These are phyloP conservation scores for Callaeas wilsoni DNA, from an alignment of 2,113 vertebrate genomes.

Conservation along the genomic window DNA sequence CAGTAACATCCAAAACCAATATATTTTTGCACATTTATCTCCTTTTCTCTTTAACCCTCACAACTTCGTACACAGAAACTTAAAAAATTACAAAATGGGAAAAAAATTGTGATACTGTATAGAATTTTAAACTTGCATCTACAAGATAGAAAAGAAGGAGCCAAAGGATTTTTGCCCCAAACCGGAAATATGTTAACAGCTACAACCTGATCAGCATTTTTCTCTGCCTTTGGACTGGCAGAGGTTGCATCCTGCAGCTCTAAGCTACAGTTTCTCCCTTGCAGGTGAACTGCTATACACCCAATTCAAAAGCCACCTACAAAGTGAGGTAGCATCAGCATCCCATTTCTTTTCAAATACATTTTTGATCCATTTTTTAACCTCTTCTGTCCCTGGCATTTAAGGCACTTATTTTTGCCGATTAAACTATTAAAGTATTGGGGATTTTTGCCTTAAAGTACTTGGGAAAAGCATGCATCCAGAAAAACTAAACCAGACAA, in stretches of 20 bases:
- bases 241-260: not conserved
- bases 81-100: not conserved
- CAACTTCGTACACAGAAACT: not conserved
- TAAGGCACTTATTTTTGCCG: not conserved
- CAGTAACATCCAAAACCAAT: not conserved
- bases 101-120: not conserved
- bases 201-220: not conserved
- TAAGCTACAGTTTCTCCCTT: not conserved
- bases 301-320: not conserved
- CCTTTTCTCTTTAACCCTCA: not conserved
- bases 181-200: not conserved
- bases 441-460: not conserved
- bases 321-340: not conserved
- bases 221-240: not conserved
- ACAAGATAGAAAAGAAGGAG: not conserved
- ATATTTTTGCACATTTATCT: not conserved
- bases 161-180: not conserved
- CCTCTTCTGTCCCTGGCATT: not conserved
- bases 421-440: not conserved
- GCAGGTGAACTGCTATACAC: not conserved
- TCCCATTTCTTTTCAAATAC: not conserved
- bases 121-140: not conserved
- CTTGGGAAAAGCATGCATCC: not conserved
- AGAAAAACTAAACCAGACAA: not conserved
- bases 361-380: not conserved